Evolutionary conservation across 1,140 invertebrate genomes (phyloP).

Genomic region (Atta colombica): DNA sequence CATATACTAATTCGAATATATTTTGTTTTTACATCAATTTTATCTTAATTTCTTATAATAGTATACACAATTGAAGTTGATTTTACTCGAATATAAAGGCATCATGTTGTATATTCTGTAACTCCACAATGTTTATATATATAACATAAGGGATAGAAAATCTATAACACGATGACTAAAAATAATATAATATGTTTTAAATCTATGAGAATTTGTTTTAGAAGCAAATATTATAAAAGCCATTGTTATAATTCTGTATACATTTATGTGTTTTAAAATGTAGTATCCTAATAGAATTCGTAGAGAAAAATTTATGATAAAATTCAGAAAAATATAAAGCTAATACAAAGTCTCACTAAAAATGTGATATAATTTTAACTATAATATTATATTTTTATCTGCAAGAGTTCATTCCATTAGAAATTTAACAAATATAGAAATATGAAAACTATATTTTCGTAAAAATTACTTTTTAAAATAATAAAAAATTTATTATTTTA

Average conservation of each 20-base stretch:
- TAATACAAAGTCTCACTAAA: not conserved
- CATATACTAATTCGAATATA: not conserved
- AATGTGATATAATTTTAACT: not conserved
- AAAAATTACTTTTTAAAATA: constrained; percentile 4
- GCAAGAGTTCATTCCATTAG: not conserved
- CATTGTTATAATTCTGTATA: constrained; percentile 14
- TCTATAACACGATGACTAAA: constrained; percentile 26
- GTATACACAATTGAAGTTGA: not conserved
- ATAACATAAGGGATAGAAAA: constrained; percentile 9
- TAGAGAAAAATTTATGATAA: constrained; percentile 1
- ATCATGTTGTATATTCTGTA: not conserved
- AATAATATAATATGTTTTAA: constrained; percentile 40
- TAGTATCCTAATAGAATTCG: not conserved
- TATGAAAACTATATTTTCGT: not conserved
- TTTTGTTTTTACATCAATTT: not conserved
- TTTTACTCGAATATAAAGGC: not conserved
- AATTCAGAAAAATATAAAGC: not conserved
- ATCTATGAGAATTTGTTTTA: not conserved
- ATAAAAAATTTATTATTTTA: not conserved
- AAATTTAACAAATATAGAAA: not conserved
- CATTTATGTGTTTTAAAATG: not conserved
- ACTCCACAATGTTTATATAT: not conserved
- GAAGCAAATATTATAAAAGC: not conserved
- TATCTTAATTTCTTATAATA: not conserved
- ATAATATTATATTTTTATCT: not conserved